Percentiles rank a stretch among this genome's conserved stretches.
phyloP scores from a whole-genome alignment of 1,140 invertebrate species.

The Drosophila virilis region DNA sequence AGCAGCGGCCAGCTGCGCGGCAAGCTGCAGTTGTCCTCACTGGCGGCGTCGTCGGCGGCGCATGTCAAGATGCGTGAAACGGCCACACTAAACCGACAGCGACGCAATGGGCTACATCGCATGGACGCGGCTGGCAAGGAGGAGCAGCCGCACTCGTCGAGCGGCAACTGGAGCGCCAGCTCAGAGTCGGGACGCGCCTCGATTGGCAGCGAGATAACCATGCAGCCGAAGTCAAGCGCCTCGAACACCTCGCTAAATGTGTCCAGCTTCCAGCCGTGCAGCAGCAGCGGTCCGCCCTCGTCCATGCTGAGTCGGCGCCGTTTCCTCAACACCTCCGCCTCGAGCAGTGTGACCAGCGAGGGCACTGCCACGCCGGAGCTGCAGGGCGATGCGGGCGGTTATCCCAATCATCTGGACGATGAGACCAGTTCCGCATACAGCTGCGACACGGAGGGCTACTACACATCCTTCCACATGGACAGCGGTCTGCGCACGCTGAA shows the following conservation, averaged over 20 bases:
- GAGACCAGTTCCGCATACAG: constrained; percentile 97
- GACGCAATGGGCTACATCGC: constrained; percentile 85
- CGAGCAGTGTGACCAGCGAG: constrained; percentile 93
- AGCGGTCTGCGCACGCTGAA: constrained; percentile 94
- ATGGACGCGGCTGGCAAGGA: constrained; percentile 85
- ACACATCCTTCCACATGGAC: constrained; percentile 98
- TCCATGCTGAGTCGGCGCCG: constrained; percentile 88
- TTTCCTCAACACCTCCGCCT: constrained; percentile 90
- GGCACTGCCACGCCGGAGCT: constrained; percentile 93
- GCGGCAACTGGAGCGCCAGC: constrained; percentile 97
- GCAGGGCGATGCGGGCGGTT: constrained; percentile 87
- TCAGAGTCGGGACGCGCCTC: constrained; percentile 94
- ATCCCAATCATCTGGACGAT: constrained; percentile 88
- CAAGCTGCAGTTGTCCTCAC: constrained; percentile 62
- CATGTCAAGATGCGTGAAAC: constrained; percentile 90
- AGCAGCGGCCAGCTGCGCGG: constrained; percentile 77
- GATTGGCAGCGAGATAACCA: constrained; percentile 92
- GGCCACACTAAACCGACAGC: constrained; percentile 86
- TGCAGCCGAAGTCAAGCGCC: constrained; percentile 89
- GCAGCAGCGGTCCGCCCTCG: constrained; percentile 87
- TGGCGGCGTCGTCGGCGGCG: constrained; percentile 47
- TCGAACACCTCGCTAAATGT: constrained; percentile 88
- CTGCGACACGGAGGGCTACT: constrained; percentile 98
- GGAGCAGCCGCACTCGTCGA: constrained; percentile 94
- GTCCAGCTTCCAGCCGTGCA: constrained; percentile 86